Evolutionary conservation across 2,888 invertebrate genomes (phyloP).

Genomic region (Ennomos quercinarius): DNA sequence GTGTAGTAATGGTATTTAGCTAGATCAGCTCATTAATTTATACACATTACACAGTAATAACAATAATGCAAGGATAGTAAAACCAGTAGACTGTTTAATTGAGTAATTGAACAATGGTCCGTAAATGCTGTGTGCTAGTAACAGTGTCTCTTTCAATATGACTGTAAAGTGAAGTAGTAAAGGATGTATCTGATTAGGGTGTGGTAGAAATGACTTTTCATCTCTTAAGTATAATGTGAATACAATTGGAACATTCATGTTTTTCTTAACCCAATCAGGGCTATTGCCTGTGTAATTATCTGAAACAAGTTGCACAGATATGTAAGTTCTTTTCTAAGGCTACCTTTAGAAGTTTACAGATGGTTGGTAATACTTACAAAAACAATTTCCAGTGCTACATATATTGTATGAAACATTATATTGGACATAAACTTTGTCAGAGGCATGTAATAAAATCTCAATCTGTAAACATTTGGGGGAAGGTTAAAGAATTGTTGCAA

Average conservation of each 20-base stretch:
- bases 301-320: constrained; percentile 42
- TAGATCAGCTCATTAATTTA: too few species aligned
- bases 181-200: constrained; percentile 47
- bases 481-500: too few species aligned
- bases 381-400: constrained; percentile 58
- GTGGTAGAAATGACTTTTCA: constrained; percentile 52
- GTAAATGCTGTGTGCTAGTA: constrained; percentile 65
- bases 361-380: constrained; percentile 59
- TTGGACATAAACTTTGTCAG: constrained; percentile 47
- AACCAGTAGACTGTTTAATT: constrained; percentile 6
- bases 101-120: constrained; percentile 63
- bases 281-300: constrained; percentile 69
- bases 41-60: not conserved
- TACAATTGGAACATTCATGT: constrained; percentile 71
- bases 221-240: constrained; percentile 65
- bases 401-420: constrained; percentile 57
- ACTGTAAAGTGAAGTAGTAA: constrained; percentile 56
- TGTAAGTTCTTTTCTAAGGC: constrained; percentile 1
- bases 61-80: not conserved
- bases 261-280: constrained; percentile 76
- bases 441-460: constrained; percentile 64
- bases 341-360: constrained; percentile 4
- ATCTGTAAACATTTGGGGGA: constrained; percentile 46
- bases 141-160: constrained; percentile 62
- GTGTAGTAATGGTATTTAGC: too few species aligned